A percentile compares a stretch with the other conserved stretches of the same genome.
These are phyloP conservation scores for Leptarthrus brevirostris DNA, from an alignment of 2,888 invertebrate species.

Conservation along the genomic window DNA sequence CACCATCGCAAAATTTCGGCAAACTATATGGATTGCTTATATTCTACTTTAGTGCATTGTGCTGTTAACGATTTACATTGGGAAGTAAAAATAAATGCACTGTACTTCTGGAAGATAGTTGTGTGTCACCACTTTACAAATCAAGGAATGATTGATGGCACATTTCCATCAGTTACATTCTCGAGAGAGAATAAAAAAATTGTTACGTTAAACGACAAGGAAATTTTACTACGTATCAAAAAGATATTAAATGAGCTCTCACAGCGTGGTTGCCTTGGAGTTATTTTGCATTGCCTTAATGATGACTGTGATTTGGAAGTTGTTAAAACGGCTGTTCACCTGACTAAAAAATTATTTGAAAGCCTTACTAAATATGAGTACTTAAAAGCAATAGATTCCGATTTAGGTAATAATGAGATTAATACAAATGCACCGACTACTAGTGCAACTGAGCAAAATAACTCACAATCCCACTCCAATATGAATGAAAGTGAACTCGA, in stretches of 20 bases:
- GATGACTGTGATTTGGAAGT: slow-evolving; percentile 81
- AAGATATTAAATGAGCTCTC: slow-evolving; percentile 78
- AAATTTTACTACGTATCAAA: slow-evolving; percentile 70
- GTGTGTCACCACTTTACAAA: slow-evolving; percentile 74
- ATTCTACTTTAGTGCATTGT: slow-evolving; percentile 74
- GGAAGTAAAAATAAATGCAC: slow-evolving; percentile 81
- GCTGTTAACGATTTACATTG: slow-evolving; percentile 81
- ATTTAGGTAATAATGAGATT: not conserved
- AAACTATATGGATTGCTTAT: slow-evolving; percentile 70
- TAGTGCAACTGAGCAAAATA: slow-evolving; percentile 52
- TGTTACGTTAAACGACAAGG: slow-evolving; percentile 75
- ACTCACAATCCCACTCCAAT: not conserved
- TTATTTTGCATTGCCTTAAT: slow-evolving; percentile 74
- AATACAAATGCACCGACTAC: slow-evolving; percentile 51
- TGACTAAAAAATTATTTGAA: slow-evolving; percentile 67
- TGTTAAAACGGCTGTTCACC: slow-evolving; percentile 71
- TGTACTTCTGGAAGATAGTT: slow-evolving; percentile 79
- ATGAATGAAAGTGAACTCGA: slow-evolving; percentile 44
- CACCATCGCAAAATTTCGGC: slow-evolving; percentile 73
- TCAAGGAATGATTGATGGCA: slow-evolving; percentile 87
- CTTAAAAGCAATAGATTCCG: slow-evolving; percentile 57
- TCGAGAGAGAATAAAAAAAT: slow-evolving; percentile 83
- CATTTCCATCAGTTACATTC: slow-evolving; percentile 82
- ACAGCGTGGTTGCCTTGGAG: slow-evolving; percentile 76
- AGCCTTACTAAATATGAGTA: slow-evolving; percentile 72